Evolutionary conservation across 2,113 vertebrate genomes (phyloP), one percentile per base, ranked within the genome.

Genomic region (Ivindomyrus marchei): DNA sequence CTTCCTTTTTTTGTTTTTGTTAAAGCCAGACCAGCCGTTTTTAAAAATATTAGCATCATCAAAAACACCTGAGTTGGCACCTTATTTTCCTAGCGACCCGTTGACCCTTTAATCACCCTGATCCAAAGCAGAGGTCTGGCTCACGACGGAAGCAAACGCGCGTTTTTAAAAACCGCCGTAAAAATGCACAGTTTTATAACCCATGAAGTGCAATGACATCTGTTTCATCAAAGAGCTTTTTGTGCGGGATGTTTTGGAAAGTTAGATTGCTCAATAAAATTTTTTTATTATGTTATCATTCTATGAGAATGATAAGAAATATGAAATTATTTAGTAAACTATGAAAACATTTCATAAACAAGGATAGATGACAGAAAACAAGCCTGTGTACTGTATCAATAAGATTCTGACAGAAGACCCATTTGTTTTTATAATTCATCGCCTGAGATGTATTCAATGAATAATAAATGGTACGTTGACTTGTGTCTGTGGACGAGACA

Each of bases 381-480:
- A 87, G 88, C 85, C 4, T 49, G 46, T 17, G n/a, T 31, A 53
- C 85, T 49, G 27, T 87, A 56, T 87, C 85, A 87, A 87, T 87
- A 53, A 77, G 88, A 84, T 62, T 42, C 36, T 52, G 87, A 31
- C 58, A 86, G 89, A 89, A 91, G 91, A 93, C 58, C 90, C 90
- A 92, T 93, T 93, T 92, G 92, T 91, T 88, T 77, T 91, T 91
- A 90, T 84, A 91, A 88, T 91, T 92, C 88, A 77, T 92, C 92
- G 91, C 74, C 89, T 92, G 92, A 93, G 93, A 91, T 93, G 92
- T 90, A 90, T 89, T 66, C 89, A 62, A 93, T 94, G 92, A 94
- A 94, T 94, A 94, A 94, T 93, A 91, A 94, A 93, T 93, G 90
- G 66, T 77, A 89, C 49, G 92, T 92, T 93, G 93, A 92, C 92